Base-by-base conservation (phyloP, 1,140 invertebrate species). In the Pseudomyrmex dendroicus region DNA sequence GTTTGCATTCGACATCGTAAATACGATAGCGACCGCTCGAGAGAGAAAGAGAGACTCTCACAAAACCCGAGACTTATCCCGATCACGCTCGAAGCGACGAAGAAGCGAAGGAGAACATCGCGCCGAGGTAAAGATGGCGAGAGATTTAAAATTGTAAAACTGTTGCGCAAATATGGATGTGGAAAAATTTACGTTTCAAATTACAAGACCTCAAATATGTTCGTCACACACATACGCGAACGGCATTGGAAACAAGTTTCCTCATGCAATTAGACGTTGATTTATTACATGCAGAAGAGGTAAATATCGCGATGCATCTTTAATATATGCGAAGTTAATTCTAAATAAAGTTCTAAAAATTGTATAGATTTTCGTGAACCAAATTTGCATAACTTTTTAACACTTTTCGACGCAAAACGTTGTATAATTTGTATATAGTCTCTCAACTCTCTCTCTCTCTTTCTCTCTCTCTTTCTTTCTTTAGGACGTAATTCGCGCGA, bases 1-100 rank as follows among this genome's bases (percentile, higher is more conserved):
- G 66, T 70, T 56, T 22, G 20, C 54, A 22, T 62, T 67, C 76
- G 20, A 64, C 46, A 70, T 80, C 46, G 54, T 59, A 61, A 80
- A 72, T 57, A 68, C 35, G 20, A 20, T 20, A 20, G 35, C 35
- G 35, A 35, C 35, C 35, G 35, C 35, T 35, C 35, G 35, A 35
- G 35, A 35, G 35, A 35, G 35, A 35, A 35, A 35, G 35, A 35
- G 35, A 35, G 35, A n/a, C 17, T 59, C 35, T 12, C 12, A 20
- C 56, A 59, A 48, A 80, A 70, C 52, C 63, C 35, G 35, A 35
- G 44, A 13, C 22, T 48, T 70, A 57, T 70, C 20, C 20, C n/a
- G 10, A 4, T 50, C 0, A 20, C 4, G 64, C 10, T 13, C 20
- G 20, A 48, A 78, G 66, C 50, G 13, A 8, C 22, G 20, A 35